Conservation (phyloP, 2,113 vertebrate species). For the Scartelaos histophorus region DNA sequence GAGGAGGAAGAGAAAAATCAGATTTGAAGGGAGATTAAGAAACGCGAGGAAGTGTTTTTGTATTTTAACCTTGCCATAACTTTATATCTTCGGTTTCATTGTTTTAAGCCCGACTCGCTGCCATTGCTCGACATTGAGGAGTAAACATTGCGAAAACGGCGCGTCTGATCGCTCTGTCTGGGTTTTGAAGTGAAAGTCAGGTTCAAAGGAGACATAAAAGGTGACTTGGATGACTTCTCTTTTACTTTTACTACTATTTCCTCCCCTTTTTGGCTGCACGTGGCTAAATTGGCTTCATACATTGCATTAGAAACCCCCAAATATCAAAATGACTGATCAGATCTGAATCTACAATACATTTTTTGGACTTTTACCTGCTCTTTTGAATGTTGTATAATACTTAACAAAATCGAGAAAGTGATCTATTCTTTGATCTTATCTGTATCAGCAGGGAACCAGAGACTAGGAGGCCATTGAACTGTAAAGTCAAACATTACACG, state of each 20-base stretch:
- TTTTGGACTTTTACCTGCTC: too few relatives aligned
- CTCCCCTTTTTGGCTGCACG: background rate
- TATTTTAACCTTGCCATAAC: constrained; percentile 34
- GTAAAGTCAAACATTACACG: too few relatives aligned
- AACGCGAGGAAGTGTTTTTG: constrained; percentile 15
- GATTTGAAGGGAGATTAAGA: constrained; percentile 46
- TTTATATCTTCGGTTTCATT: constrained; percentile 20
- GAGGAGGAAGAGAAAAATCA: constrained; percentile 30
- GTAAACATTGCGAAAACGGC: constrained; percentile 40
- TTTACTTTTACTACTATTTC: background rate
- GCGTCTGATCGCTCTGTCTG: constrained; percentile 11
- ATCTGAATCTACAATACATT: too few relatives aligned
- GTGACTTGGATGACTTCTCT: constrained; percentile 29
- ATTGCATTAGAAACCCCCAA: too few relatives aligned
- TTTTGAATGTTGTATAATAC: too few relatives aligned
- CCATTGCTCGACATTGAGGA: constrained; percentile 24
- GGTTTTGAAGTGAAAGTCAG: constrained; percentile 43
- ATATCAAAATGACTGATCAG: too few relatives aligned
- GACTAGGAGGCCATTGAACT: too few relatives aligned
- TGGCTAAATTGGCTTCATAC: background rate
- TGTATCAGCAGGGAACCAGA: too few relatives aligned
- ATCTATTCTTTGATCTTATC: too few relatives aligned
- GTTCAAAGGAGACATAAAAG: constrained; percentile 52
- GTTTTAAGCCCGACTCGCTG: constrained; percentile 24
- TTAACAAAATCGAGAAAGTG: too few relatives aligned